Evolutionary conservation across 2,797 vertebrate genomes (phyloP), one percentile per base, ranked within the genome.

Genomic region (Poeciliopsis presidionis): DNA sequence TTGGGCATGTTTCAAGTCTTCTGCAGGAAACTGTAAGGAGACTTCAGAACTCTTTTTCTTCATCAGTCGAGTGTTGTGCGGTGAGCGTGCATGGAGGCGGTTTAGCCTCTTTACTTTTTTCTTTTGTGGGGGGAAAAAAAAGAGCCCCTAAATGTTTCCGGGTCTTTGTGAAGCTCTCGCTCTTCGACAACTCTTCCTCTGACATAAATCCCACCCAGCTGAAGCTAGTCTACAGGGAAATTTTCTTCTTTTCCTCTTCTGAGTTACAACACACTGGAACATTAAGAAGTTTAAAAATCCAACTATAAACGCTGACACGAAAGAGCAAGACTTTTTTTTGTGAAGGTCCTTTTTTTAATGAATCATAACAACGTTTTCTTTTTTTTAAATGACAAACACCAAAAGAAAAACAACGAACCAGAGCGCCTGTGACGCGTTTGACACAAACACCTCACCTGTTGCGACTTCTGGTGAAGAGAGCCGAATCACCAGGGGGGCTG

Each of bases 401-500:
- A 9, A 8, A 36, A 63, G 4, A 11, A 18, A 41, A 39, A 36
- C 30, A 16, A 46, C 1, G 2, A 51, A 51, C 12, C 28, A 11
- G 5, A 45, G 13, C 8, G 20, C 14, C 73, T 75, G 51, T 63
- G n/a, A 70, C 25, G 20, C 30, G n/a, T 46, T 76, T 55, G 7
- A 71, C 18, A 45, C 53, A 75, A 51, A 74, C 65, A 74, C 39
- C 33, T 77, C 73, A 11, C 43, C 75, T 75, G 22, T 74, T 45
- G 45, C n/a, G 75, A 41, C 74, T 81, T 43, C 28, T 28, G 11
- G 16, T 69, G 57, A 84, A 25, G 49, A 20, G 71, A 12, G 55
- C 53, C 80, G 77, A 89, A 74, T 49, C 78, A 63, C 86, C 84
- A 80, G 12, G 84, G 72, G 69, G 85, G 75, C 72, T 7, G 61